phyloP scores from a whole-genome alignment of 1,140 invertebrate genomes.

The Drosophila truncata region DNA sequence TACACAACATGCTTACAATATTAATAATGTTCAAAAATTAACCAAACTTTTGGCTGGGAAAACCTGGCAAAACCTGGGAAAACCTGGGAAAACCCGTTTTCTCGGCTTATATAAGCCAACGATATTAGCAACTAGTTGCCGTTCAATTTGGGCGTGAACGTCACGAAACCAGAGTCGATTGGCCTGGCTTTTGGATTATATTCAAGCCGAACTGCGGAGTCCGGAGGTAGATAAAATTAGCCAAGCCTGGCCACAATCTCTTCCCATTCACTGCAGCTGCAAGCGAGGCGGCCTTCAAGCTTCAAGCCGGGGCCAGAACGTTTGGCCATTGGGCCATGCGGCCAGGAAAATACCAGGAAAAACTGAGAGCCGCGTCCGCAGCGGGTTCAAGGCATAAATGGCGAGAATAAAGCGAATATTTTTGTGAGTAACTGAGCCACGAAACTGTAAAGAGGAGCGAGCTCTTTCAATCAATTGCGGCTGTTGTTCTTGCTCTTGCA shows the following conservation, averaged over 20 bases:
- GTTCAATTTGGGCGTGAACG: conserved; percentile 49
- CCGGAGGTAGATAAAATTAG: conserved; percentile 34
- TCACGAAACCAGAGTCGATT: conserved; percentile 30
- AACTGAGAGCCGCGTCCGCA: conserved; percentile 2
- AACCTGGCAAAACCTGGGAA: conserved; percentile 14
- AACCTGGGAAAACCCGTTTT: conserved; percentile 24
- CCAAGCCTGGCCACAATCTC: conserved; percentile 10
- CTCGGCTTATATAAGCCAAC: conserved; percentile 22
- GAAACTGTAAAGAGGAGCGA: conserved; percentile 48
- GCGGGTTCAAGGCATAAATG: conserved; percentile 55
- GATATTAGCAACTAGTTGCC: conserved; percentile 18
- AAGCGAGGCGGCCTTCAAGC: conserved; percentile 28
- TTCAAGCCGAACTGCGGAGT: neutral
- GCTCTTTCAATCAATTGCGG: conserved; percentile 74
- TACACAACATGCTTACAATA: conserved; percentile 14
- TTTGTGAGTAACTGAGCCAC: conserved; percentile 53
- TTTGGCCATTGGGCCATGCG: neutral
- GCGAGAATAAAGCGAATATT: conserved; percentile 44
- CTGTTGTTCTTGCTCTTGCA: conserved; percentile 49
- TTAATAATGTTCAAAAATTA: conserved; percentile 29
- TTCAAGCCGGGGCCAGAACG: conserved; percentile 28
- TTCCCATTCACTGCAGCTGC: conserved; percentile 44
- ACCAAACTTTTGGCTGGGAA: neutral
- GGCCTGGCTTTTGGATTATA: neutral
- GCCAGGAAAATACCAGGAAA: conserved; percentile 14